A percentile compares a stretch with the other conserved stretches of the same genome.
These are phyloP conservation scores for Pachycephus smyrnensis DNA, from an alignment of 2,888 invertebrate species.

Conservation along the genomic window DNA sequence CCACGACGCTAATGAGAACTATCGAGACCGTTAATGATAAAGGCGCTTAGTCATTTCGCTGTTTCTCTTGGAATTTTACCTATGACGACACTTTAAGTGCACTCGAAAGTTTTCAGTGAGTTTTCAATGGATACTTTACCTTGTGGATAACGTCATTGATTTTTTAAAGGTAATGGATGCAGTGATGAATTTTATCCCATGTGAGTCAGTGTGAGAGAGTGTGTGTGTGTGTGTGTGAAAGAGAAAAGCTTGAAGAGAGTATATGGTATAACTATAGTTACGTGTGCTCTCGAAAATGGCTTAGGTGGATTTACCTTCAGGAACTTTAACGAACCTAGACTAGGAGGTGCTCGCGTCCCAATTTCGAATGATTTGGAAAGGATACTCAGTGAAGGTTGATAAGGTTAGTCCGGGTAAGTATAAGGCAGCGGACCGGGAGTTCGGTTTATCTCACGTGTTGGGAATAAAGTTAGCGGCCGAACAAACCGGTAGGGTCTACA, in stretches of 20 bases:
- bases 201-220: not conserved
- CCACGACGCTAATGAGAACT: conserved; percentile 9
- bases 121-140: not conserved
- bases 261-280: not conserved
- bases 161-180: not conserved
- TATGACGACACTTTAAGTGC: not conserved
- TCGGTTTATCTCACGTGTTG: conserved; percentile 55
- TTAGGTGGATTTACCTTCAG: not conserved
- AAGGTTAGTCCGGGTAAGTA: conserved; percentile 45
- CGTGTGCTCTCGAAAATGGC: not conserved
- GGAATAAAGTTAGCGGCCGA: conserved; percentile 52
- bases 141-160: not conserved
- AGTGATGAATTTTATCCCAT: not conserved
- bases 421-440: conserved; percentile 36
- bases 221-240: not conserved
- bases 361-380: conserved; percentile 54
- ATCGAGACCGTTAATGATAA: not conserved
- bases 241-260: not conserved
- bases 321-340: conserved; percentile 6
- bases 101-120: not conserved
- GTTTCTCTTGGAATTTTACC: not conserved
- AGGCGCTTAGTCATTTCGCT: not conserved
- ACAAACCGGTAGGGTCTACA: conserved; percentile 12
- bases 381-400: conserved; percentile 51
- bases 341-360: conserved; percentile 35